A percentile compares a stretch with the other conserved stretches of the same genome.
Evolutionary conservation across 2,888 invertebrate species (phyloP).

Genomic region (Epirrita christyi): DNA sequence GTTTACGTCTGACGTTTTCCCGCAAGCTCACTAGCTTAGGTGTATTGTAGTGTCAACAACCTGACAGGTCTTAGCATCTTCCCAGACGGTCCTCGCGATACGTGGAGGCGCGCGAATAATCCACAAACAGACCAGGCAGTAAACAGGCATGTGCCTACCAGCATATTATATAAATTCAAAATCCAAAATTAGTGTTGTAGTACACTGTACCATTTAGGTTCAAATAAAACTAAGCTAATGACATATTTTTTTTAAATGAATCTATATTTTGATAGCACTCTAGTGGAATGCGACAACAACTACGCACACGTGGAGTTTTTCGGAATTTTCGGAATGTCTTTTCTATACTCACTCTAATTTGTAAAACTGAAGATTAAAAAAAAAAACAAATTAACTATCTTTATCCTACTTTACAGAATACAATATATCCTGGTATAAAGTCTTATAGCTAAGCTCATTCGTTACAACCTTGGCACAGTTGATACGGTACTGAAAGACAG

Average conservation of each 20-base stretch:
- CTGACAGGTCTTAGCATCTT: conserved; percentile 57
- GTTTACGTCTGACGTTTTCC: conserved; percentile 21
- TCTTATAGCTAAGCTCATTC: not conserved
- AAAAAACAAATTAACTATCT: too few species aligned
- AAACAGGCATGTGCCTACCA: conserved; percentile 1
- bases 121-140: conserved; percentile 4
- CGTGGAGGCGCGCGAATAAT: conserved; percentile 14
- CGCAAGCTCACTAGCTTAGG: conserved; percentile 43
- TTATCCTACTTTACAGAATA: too few species aligned
- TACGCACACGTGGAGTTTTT: too few species aligned
- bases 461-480: conserved; percentile 5
- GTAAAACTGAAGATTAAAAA: too few species aligned
- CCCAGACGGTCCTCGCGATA: conserved; percentile 44
- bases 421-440: not conserved
- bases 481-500: conserved; percentile 6
- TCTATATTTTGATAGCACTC: too few species aligned
- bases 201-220: too few species aligned
- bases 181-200: not conserved
- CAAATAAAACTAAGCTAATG: too few species aligned
- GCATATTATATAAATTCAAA: conserved; percentile 3
- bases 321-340: too few species aligned
- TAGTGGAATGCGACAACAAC: too few species aligned
- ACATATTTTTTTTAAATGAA: too few species aligned
- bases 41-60: conserved; percentile 72
- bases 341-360: too few species aligned